Percentiles rank a stretch among this genome's conserved stretches.
These are phyloP conservation scores for Eulithis testata DNA, from an alignment of 2,888 invertebrate genomes.

Conservation along the genomic window DNA sequence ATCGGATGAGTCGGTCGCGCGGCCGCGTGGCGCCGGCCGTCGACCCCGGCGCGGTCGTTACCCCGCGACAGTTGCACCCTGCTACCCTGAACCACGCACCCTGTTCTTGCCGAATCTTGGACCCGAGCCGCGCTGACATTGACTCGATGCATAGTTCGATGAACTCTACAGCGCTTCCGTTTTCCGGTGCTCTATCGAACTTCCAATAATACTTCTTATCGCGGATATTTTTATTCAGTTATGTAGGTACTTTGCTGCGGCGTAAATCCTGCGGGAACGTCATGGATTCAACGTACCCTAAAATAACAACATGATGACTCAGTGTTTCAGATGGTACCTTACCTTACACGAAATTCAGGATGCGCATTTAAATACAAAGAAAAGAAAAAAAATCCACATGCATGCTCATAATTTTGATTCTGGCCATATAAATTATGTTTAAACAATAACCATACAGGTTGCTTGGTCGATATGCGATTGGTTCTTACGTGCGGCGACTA, in stretches of 20 bases:
- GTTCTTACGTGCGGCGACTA: neutral
- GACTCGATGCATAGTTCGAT: conserved; percentile 74
- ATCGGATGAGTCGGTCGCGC: conserved; percentile 75
- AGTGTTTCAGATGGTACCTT: conserved; percentile 29
- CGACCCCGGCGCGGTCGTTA: conserved; percentile 81
- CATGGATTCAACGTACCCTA: neutral
- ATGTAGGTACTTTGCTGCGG: conserved; percentile 29
- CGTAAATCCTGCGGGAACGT: conserved; percentile 28
- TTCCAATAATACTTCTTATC: conserved; percentile 49
- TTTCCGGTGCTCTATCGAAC: conserved; percentile 68
- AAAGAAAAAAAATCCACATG: neutral
- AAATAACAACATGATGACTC: conserved; percentile 23
- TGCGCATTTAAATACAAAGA: conserved; percentile 4
- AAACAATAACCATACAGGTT: neutral
- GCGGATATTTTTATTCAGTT: conserved; percentile 42
- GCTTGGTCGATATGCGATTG: neutral
- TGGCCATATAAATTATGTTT: neutral
- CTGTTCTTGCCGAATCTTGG: conserved; percentile 78
- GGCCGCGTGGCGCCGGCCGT: conserved; percentile 81
- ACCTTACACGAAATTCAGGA: conserved; percentile 5
- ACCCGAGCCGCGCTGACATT: conserved; percentile 76
- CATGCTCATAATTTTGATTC: neutral
- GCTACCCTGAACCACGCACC: conserved; percentile 75
- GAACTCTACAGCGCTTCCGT: conserved; percentile 71
- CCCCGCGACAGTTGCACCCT: conserved; percentile 79